A percentile compares a stretch with the other conserved stretches of the same genome.
Evolutionary conservation across 37 sponge, comb jelly and placozoan genomes (phyloP).

Genomic region (Eunapius fragilis): DNA sequence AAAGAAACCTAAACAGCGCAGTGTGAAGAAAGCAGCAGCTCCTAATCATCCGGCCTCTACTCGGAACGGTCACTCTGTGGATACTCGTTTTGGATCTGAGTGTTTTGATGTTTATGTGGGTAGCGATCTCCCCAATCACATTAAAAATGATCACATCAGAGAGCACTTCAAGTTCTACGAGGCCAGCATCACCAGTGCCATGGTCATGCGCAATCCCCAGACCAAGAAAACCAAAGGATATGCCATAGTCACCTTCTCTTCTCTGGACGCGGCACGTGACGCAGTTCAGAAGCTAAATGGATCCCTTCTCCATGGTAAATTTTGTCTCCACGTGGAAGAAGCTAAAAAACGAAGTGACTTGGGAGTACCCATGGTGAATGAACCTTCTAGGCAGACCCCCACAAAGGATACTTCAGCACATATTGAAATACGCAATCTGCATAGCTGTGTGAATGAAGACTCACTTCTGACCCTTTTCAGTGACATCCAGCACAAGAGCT

Average conservation of each 20-base stretch:
- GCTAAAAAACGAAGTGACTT: background rate
- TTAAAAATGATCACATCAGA: constrained; percentile 23
- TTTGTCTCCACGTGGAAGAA: background rate
- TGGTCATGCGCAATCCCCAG: background rate
- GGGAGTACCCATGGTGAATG: background rate
- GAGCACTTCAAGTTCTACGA: constrained; percentile 25
- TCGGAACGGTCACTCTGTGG: background rate
- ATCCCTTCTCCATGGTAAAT: constrained; percentile 18
- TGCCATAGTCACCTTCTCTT: constrained; percentile 32
- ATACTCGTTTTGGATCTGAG: background rate
- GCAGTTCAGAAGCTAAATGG: constrained; percentile 13
- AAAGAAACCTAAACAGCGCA: background rate
- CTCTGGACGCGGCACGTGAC: background rate
- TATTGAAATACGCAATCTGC: background rate
- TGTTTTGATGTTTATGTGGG: constrained; percentile 22
- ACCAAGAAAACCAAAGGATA: constrained; percentile 29
- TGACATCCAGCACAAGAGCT: background rate
- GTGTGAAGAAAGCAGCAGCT: background rate
- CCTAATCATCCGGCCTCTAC: background rate
- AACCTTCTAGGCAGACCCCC: background rate
- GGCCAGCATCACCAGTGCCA: constrained; percentile 4
- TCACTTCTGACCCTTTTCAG: background rate
- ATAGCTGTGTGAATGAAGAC: background rate
- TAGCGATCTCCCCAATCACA: constrained; percentile 1
- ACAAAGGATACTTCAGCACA: background rate